Evolutionary conservation across 1,140 invertebrate species (phyloP).

Genomic region (Eriocheir sinensis): DNA sequence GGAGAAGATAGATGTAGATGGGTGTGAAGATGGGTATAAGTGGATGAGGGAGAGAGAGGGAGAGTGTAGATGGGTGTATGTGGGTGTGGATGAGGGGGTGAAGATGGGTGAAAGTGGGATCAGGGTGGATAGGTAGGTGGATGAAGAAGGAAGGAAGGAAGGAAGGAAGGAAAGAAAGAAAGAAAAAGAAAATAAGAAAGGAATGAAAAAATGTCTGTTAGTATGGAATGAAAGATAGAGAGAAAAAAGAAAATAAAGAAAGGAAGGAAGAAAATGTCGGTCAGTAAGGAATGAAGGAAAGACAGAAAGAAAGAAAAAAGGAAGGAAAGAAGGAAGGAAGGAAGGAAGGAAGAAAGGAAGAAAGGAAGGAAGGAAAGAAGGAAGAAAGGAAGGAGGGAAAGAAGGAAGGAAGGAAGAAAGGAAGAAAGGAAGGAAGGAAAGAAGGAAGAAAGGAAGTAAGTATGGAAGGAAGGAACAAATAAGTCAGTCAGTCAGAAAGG

Average conservation of each 20-base stretch:
- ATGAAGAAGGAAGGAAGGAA: too few species aligned
- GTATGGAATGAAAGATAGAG: not conserved
- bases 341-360: conserved; percentile 22
- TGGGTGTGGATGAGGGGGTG: too few species aligned
- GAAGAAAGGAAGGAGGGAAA: not conserved
- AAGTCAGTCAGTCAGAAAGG: too few species aligned
- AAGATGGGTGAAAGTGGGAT: too few species aligned
- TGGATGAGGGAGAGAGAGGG: too few species aligned
- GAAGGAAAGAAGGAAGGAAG: not conserved
- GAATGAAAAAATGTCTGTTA: too few species aligned
- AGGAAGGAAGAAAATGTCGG: not conserved
- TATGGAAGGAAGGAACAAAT: not conserved
- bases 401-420: not conserved
- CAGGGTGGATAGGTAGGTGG: too few species aligned
- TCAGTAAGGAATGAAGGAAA: not conserved
- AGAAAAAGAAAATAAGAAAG: too few species aligned
- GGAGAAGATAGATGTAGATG: too few species aligned
- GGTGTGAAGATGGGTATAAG: too few species aligned
- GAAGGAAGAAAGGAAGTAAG: not conserved
- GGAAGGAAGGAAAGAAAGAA: too few species aligned
- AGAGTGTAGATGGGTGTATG: too few species aligned
- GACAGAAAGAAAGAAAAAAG: not conserved
- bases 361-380: not conserved
- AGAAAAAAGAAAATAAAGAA: not conserved
- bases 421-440: not conserved